Evolutionary conservation across 2,888 invertebrate genomes (phyloP), one percentile per base, ranked within the genome.

Genomic region (Seira musarum): DNA sequence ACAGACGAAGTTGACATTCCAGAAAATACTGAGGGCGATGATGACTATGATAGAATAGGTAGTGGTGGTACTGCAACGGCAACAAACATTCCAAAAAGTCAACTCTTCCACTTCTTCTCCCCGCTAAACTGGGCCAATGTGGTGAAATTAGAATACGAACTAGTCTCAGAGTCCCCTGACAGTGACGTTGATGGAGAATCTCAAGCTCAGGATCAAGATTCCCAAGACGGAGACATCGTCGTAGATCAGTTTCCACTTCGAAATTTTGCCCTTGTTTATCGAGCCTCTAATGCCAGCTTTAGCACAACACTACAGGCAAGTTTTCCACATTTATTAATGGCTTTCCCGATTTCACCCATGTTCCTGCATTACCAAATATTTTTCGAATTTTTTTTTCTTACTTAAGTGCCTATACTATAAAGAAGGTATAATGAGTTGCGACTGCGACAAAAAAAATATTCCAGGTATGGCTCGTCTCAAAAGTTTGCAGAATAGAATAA

Each of bases 101-200:
- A 87, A 82, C 83, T 87, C 57, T 79, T 87, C 70, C 84, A 87
- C 74, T 87, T 84, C 63, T 85, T 85, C 76, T 86, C 87, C 15
- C 87, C 87, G 1, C 21, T 87, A 35, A 69, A 78, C 21, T 86
- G 85, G 85, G 85, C 83, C 21, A 82, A 84, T 60, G 82, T 84
- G 75, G 67, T 87, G 53, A 86, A 85, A 79, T 73, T 86, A 60
- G 87, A 87, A 76, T 85, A 82, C 67, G 83, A 85, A 67, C 72
- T 76, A 35, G 78, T 83, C 67, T 46, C 77, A 25, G 66, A 66
- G 68, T 75, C 73, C 73, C 75, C 66, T 76, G 81, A 81, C 76
- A 76, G 46, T 81, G 81, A 76, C 81, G 75, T 75, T 81, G 81
- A 81, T 72, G 81, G 72, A 81, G 81, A 70, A 81, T 63, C 76